phyloP scores from a whole-genome alignment of 2,113 vertebrate species.

The Periophthalmodon schlosseri region DNA sequence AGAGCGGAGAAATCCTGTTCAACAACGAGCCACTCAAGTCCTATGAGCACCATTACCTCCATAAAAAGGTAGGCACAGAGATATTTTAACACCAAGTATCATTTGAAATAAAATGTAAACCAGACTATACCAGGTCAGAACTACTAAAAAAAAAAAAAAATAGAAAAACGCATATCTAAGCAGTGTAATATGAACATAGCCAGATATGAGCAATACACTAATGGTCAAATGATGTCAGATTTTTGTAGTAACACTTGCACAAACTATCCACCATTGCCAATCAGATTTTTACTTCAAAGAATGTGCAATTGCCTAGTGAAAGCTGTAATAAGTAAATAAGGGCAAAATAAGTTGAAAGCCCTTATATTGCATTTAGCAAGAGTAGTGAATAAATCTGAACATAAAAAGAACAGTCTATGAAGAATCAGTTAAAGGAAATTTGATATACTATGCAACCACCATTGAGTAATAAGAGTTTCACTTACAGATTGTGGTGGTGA shows the following conservation, averaged over 20 bases:
- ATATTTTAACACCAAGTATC: neutral
- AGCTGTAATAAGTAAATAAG: neutral
- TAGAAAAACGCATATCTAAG: too few species aligned
- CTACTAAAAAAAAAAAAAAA: too few species aligned
- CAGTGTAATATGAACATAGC: too few species aligned
- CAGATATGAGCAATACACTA: neutral
- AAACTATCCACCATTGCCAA: neutral
- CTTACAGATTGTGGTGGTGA: slow-evolving; percentile 68
- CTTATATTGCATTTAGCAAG: neutral
- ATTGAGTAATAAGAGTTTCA: neutral
- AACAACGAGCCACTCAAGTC: slow-evolving; percentile 59
- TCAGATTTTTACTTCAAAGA: neutral
- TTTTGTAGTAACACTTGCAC: too few species aligned
- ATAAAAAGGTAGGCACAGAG: slow-evolving; percentile 67
- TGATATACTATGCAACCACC: neutral
- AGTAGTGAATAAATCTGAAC: neutral
- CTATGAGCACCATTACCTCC: slow-evolving; percentile 77
- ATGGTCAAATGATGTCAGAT: neutral
- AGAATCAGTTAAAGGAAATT: neutral
- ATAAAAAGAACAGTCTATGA: neutral
- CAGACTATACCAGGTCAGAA: too few species aligned
- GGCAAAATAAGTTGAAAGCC: neutral
- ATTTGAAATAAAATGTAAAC: too few species aligned
- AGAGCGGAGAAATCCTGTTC: slow-evolving; percentile 69
- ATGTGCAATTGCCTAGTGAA: neutral